Conservation (phyloP, 1,140 invertebrate genomes). For the Periplaneta americana region DNA sequence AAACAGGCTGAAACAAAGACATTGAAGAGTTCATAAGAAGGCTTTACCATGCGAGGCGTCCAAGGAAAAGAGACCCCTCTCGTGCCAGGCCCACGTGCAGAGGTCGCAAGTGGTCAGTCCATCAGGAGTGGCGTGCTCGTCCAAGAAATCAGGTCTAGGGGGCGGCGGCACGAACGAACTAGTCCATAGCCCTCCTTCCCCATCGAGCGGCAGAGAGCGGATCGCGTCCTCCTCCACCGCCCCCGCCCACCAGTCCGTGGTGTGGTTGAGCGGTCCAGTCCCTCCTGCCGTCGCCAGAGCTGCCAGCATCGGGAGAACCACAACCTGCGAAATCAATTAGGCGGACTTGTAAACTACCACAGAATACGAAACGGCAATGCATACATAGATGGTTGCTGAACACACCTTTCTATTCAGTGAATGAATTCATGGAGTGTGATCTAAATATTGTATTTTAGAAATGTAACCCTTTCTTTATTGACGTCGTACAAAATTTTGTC, state of each 20-base stretch:
- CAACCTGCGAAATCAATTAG: background rate
- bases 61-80: slow-evolving; percentile 38
- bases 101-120: slow-evolving; percentile 66
- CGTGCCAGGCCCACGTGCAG: slow-evolving; percentile 57
- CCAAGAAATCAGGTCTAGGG: slow-evolving; percentile 54
- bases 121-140: slow-evolving; percentile 50
- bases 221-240: slow-evolving; percentile 52
- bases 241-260: slow-evolving; percentile 50
- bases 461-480: too few species aligned
- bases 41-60: slow-evolving; percentile 41
- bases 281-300: background rate
- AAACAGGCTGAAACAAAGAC: too few species aligned
- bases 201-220: slow-evolving; percentile 37
- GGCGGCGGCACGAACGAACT: slow-evolving; percentile 60
- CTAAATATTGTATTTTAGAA: too few species aligned
- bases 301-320: background rate
- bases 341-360: too few species aligned
- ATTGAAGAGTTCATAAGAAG: too few species aligned
- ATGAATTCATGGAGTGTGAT: too few species aligned
- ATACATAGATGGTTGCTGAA: too few species aligned
- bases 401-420: too few species aligned
- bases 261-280: slow-evolving; percentile 26
- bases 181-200: slow-evolving; percentile 57
- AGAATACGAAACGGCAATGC: too few species aligned
- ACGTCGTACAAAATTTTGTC: too few species aligned